Evolutionary conservation across 2,888 invertebrate genomes (phyloP), one percentile per base, ranked within the genome.

Genomic region (Lutraria lutraria): DNA sequence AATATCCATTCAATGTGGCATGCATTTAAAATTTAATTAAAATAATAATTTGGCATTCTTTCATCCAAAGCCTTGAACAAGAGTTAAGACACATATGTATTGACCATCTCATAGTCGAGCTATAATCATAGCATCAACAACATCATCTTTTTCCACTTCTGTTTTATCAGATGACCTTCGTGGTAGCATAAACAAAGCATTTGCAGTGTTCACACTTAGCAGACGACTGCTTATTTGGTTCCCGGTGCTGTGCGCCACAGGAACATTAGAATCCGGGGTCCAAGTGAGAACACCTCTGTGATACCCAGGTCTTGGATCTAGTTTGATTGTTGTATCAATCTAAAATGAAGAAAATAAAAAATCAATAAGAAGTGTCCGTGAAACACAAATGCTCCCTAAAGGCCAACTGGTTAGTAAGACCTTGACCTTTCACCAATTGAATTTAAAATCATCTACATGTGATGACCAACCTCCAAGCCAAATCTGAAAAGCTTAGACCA

Each of bases 181-280:
- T 0, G 98, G 98, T 91, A 98, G 96, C 94, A 98, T 97, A 13
- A 98, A 96, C 31, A 99, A 97, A 13, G 98, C 98, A 96, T 98
- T 98, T 15, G 99, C 98, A 29, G 98, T 97, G 87, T 98, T 97
- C 94, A 98, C 98, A 96, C 98, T 99, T 91, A 98, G 97, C 86
- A 99, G 96, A 1, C 98, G 97, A 95, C 99, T 98, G 97, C 99
- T 99, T 91, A 98, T 98, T 97, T 99, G 99, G 96, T 98, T 98
- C 52, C 98, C 99, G 81, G 98, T 97, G 87, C 98, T 97, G 81
- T 91, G 89, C n/a, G 96, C 97, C 16, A 94, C 89, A 0, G 97
- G 96, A n/a, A 96, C 83, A 8, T 89, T 90, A 0, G 92, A 91
- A 60, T 92, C 94, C 60, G 91, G 87, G 34, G 89, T 56, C 96